A percentile compares a stretch with the other conserved stretches of the same genome.
phyloP scores from a whole-genome alignment of 2,888 invertebrate species.

The Eilema griseolum region DNA sequence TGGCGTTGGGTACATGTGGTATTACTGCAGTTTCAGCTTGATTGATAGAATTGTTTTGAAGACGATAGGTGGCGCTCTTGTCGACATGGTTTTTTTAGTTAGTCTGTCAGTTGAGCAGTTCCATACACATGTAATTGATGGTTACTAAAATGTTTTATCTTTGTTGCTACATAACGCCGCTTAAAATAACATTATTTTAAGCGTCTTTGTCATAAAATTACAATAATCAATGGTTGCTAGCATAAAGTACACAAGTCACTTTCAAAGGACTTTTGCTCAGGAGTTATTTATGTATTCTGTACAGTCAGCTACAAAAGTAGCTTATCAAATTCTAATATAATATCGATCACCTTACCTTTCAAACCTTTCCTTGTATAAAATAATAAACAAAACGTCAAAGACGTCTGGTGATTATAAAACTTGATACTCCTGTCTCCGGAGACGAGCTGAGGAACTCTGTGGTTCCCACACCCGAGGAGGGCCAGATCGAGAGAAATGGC shows the following conservation, averaged over 20 bases:
- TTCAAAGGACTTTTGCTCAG: not conserved
- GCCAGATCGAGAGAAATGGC: no score
- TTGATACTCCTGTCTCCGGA: no score
- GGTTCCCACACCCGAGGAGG: no score
- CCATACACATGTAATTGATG: not conserved
- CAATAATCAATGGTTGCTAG: not conserved
- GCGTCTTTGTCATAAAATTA: not conserved
- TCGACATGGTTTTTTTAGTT: not conserved
- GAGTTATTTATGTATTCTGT: not conserved
- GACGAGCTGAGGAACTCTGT: no score
- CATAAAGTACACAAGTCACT: not conserved
- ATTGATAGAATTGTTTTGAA: not conserved
- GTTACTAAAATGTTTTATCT: not conserved
- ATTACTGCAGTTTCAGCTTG: not conserved
- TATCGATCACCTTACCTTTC: no score
- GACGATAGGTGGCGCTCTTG: not conserved
- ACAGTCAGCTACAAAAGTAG: not conserved
- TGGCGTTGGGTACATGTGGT: no score
- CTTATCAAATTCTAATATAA: no score
- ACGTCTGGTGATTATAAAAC: no score
- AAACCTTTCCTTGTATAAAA: no score
- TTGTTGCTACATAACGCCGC: not conserved
- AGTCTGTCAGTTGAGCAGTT: not conserved
- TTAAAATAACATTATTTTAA: not conserved
- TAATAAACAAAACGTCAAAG: no score